Evolutionary conservation across 1,140 invertebrate species (phyloP), one percentile per base, ranked within the genome.

Genomic region (Belonocnema kinseyi): DNA sequence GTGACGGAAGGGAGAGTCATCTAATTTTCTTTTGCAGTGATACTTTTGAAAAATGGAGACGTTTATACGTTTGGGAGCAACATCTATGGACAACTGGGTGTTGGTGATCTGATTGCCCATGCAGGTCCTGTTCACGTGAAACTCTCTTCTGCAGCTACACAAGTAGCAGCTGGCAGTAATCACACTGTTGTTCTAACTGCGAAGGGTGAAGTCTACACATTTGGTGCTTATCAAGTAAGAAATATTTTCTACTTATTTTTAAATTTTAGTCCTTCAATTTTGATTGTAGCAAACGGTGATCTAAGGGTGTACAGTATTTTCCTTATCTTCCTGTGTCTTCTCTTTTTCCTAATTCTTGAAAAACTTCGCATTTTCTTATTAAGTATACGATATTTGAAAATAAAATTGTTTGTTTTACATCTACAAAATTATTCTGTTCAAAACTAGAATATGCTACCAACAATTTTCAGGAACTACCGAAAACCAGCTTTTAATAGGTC

Each of bases 51-150:
- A 85, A 94, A 93, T 89, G 94, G 95, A 26, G 93, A 96, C 84
- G 97, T 99, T 0, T 96, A 95, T 79, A 96, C 98, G 7, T 99
- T 97, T 90, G 96, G 98, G 0, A 98, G 96, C 81, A 99, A 99
- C 91, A 95, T 97, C 82, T 96, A 97, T 88, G 98, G 98, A 0
- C 98, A 99, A 88, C 92, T 99, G 19, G 98, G 98, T 26, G 94
- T 96, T 46, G 97, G 97, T 0, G 97, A 99, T 90, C 92, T 96
- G 6, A 90, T 94, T 50, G 93, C 93, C 3, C 95, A 97, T 78
- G 95, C 95, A 73, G 93, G 94, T 0, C 95, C 97, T 0, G 94
- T 96, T 53, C 93, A 94, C 75, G 95, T 99, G 0, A 94, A 95
- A 85, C 92, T 97, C 40, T 94, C 95, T 3, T 92, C 93, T 51